Evolutionary conservation across 2,113 vertebrate genomes (phyloP).

Genomic region (Mungos mungo): DNA sequence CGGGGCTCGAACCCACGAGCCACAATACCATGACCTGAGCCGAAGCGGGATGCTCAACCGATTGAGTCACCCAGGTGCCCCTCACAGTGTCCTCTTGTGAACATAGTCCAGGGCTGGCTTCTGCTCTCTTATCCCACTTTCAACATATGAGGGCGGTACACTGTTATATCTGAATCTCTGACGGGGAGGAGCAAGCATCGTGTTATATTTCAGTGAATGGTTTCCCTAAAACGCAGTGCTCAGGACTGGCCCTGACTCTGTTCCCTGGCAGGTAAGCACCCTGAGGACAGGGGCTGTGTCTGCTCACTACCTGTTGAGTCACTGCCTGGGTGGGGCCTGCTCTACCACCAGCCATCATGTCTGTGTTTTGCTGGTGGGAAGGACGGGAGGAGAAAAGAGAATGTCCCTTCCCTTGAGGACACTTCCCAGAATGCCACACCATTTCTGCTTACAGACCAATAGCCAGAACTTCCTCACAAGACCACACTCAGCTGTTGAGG

Average conservation of each 20-base stretch:
- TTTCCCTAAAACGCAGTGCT: background rate
- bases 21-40: no score
- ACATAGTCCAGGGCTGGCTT: background rate
- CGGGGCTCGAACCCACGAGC: no score
- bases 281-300: accelerated
- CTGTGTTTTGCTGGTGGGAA: background rate
- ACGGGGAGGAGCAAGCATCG: background rate
- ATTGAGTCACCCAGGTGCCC: no score
- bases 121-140: background rate
- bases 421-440: background rate
- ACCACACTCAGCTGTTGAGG: background rate
- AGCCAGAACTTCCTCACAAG: background rate
- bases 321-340: accelerated
- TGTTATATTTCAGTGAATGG: background rate
- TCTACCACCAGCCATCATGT: accelerated
- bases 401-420: background rate
- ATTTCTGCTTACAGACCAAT: background rate
- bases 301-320: background rate
- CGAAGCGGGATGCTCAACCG: no score
- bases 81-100: background rate
- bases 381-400: background rate
- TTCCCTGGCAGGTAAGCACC: background rate
- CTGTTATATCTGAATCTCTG: background rate
- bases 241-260: background rate
- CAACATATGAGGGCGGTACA: background rate